Percentiles rank a stretch among this genome's conserved stretches.
phyloP scores from a whole-genome alignment of 2,888 invertebrate genomes.

The Tenthredo mesomela region DNA sequence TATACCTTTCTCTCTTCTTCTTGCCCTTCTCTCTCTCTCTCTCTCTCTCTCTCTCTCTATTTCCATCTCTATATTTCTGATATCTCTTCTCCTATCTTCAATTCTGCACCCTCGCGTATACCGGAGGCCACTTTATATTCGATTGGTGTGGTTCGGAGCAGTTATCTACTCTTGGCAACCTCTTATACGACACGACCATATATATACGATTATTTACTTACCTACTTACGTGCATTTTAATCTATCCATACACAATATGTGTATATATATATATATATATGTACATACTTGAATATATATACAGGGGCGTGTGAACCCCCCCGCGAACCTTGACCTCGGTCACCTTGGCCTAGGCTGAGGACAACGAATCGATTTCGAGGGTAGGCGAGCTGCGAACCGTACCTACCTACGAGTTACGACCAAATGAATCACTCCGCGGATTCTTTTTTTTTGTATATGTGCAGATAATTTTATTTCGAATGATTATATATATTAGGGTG shows the following conservation, averaged over 20 bases:
- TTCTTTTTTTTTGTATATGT: background rate
- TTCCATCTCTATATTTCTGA: background rate
- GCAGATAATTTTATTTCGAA: background rate
- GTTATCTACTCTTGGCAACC: slow-evolving; percentile 47
- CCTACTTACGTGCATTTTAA: slow-evolving; percentile 15
- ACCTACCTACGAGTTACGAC: too few relatives aligned
- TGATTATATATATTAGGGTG: too few relatives aligned
- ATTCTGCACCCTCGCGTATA: slow-evolving; percentile 47
- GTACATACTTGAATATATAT: slow-evolving; percentile 28
- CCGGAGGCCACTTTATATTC: slow-evolving; percentile 26
- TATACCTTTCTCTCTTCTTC: slow-evolving; percentile 20
- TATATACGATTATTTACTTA: slow-evolving; percentile 15
- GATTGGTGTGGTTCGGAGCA: slow-evolving; percentile 36
- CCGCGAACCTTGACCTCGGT: slow-evolving; percentile 63
- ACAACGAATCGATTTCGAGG: slow-evolving; percentile 60
- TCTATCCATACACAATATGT: slow-evolving; percentile 17
- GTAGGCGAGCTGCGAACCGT: background rate
- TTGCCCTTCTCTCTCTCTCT: background rate
- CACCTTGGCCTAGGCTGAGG: slow-evolving; percentile 70
- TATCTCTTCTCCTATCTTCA: background rate
- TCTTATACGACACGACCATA: background rate
- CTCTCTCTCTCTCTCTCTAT: background rate
- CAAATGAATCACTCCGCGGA: background rate
- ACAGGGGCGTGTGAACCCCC: slow-evolving; percentile 2
- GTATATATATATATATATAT: background rate